A percentile compares a stretch with the other conserved stretches of the same genome.
These are phyloP conservation scores for Lordiphosa stackelbergi DNA, from an alignment of 1,140 invertebrate genomes.

Conservation along the genomic window DNA sequence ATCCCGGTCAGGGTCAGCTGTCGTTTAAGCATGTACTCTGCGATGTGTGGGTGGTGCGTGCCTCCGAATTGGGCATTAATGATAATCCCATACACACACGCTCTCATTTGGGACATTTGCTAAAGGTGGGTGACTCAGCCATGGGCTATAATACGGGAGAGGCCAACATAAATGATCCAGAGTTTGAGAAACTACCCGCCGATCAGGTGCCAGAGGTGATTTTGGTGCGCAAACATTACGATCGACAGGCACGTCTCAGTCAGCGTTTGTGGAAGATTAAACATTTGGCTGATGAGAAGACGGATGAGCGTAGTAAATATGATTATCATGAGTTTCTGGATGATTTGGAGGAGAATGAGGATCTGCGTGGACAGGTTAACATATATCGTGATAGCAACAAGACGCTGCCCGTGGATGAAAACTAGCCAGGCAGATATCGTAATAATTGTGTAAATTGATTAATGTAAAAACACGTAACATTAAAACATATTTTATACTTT, in stretches of 20 bases:
- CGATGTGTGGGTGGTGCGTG: conserved; percentile 95
- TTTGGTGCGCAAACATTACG: conserved; percentile 95
- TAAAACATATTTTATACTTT: too few species aligned
- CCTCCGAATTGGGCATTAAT: conserved; percentile 91
- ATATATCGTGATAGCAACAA: conserved; percentile 90
- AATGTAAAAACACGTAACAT: too few species aligned
- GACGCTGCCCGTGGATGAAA: conserved; percentile 83
- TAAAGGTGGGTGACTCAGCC: conserved; percentile 95
- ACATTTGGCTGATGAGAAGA: conserved; percentile 86
- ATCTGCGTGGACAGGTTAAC: conserved; percentile 93
- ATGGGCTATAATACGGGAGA: conserved; percentile 94
- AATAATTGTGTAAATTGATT: too few species aligned
- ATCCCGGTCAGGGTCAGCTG: conserved; percentile 91
- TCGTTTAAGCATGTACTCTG: conserved; percentile 93
- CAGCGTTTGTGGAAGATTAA: conserved; percentile 95
- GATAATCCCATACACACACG: conserved; percentile 90
- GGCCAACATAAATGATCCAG: conserved; percentile 92
- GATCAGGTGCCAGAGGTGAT: conserved; percentile 91
- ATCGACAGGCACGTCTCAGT: conserved; percentile 82
- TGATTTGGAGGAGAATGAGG: conserved; percentile 96
- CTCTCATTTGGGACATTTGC: conserved; percentile 95
- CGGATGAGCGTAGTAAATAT: conserved; percentile 81
- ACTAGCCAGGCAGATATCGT: too few species aligned
- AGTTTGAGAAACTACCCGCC: conserved; percentile 90
- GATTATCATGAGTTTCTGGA: conserved; percentile 98